Conservation (phyloP, 2,113 vertebrate species). For the Mixornis gularis region DNA sequence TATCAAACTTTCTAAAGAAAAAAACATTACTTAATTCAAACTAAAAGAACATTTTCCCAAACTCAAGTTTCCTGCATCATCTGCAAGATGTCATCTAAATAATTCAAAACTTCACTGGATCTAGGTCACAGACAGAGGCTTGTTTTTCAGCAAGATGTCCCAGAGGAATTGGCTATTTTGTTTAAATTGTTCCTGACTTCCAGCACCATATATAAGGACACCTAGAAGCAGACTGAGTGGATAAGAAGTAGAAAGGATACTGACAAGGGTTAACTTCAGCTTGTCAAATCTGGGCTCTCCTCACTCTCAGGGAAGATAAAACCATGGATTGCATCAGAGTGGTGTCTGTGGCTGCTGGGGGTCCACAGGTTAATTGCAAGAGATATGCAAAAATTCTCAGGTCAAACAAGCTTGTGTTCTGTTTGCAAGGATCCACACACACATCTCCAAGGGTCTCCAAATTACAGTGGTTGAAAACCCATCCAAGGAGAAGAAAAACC, state of each 20-base stretch:
- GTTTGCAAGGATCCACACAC: neutral
- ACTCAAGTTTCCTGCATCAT: neutral
- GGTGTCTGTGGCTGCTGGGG: rapidly evolving
- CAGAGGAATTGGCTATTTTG: neutral
- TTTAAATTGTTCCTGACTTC: neutral
- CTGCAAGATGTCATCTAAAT: neutral
- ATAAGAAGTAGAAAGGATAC: neutral
- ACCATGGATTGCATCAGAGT: neutral
- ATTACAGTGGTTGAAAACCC: neutral
- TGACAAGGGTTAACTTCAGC: neutral
- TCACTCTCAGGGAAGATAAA: neutral
- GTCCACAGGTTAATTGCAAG: neutral
- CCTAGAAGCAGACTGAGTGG: neutral
- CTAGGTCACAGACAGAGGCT: neutral
- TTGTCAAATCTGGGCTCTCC: neutral
- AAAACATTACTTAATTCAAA: neutral
- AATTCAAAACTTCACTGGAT: neutral
- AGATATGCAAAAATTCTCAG: neutral
- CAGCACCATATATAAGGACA: neutral
- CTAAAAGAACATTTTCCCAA: neutral
- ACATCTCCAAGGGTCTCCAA: neutral
- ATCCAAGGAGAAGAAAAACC: neutral
- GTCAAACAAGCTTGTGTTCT: neutral
- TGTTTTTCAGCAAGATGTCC: neutral
- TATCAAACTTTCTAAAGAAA: neutral